Evolutionary conservation across 2,888 invertebrate species (phyloP), one percentile per base, ranked within the genome.

Genomic region (Cheiracanthium punctorium): DNA sequence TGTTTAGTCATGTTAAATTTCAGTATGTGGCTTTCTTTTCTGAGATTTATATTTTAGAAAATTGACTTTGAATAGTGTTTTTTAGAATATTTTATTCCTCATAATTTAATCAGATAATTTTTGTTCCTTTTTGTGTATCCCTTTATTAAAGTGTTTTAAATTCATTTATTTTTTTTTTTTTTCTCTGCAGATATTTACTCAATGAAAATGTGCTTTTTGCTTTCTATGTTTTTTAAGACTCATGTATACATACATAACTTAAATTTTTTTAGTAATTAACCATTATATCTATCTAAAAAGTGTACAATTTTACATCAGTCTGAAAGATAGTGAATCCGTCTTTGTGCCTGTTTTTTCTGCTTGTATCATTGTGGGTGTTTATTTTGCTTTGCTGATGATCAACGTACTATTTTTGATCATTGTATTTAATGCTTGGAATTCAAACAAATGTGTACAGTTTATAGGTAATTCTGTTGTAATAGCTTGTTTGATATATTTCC

Each of bases 31-130:
- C 82, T 77, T 77, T 64, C 30, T 52, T 65, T 65, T 77, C 71
- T 65, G 69, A 79, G 69, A 77, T 73, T 69, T 85, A 79, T 85
- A 80, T 85, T 85, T 85, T 85, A 85, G 84, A 73, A 70, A 69
- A 70, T 30, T 85, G 70, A 79, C 82, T 75, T 74, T 67, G 37
- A 71, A 43, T 69, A 69, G 43, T 71, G 71, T 71, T 43, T 71
- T 43, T 71, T 37, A 43, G 24, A 29, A 29, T 43, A 17, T 28
- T 29, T 29, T 28, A 43, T 14, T 32, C 20, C 14, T 73, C n/a
- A 10, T 73, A 65, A 84, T 73, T 79, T 77, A 77, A 77, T 79
- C 84, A 77, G 77, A 43, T 37, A 20, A 70, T 43, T 71, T 67
- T 67, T 77, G 37, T 65, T 48, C 65, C 73, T 73, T 69, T 58